Evolutionary conservation across 2,113 vertebrate genomes (phyloP).

Genomic region (Ornithorhynchus anatinus): DNA sequence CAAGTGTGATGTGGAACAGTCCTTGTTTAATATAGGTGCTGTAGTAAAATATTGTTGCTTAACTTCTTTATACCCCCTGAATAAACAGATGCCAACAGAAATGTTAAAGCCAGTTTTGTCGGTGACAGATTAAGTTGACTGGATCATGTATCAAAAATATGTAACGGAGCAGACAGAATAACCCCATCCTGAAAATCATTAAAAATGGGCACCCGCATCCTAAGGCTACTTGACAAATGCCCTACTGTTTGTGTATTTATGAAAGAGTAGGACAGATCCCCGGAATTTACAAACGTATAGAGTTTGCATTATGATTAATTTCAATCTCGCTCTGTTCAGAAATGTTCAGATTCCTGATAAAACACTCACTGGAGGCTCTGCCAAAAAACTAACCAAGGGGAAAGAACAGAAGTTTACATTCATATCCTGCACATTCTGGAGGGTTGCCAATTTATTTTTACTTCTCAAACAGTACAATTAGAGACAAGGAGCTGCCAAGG

Average conservation of each 20-base stretch:
- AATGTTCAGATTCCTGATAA: conserved; percentile 1
- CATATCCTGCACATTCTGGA: background rate
- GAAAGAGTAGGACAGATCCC: background rate
- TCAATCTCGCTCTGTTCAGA: conserved; percentile 13
- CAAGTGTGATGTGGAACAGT: no score
- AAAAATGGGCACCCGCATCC: no score
- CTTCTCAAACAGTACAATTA: background rate
- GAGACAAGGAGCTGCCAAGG: background rate
- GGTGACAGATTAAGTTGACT: no score
- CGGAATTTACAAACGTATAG: background rate
- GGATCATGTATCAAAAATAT: no score
- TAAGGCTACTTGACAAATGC: no score
- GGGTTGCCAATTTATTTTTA: background rate
- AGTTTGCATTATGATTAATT: conserved; percentile 8
- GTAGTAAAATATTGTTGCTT: no score
- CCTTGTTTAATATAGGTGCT: no score
- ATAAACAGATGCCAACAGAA: no score
- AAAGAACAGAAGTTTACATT: background rate
- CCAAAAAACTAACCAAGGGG: background rate
- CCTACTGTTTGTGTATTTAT: background rate
- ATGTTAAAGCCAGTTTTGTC: no score
- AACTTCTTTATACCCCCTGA: no score
- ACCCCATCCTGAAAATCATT: no score
- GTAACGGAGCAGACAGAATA: no score
- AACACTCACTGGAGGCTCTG: background rate